Evolutionary conservation across 2,797 vertebrate genomes (phyloP).

Genomic region (Oryzias dopingdopingensis): DNA sequence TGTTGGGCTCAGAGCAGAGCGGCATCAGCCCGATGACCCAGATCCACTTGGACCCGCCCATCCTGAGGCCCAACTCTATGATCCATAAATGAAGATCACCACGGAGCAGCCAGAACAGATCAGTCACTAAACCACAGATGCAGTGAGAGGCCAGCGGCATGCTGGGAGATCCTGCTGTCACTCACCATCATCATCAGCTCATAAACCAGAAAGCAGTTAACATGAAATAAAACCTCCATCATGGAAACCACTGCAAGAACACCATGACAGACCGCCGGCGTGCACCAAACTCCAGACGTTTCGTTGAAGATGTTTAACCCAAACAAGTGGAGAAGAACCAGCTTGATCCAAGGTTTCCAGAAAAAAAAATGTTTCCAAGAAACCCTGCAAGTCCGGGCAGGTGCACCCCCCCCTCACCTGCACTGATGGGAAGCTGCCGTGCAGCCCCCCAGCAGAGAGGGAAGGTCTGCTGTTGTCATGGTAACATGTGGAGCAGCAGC

Average conservation of each 20-base stretch:
- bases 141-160: constrained; percentile 6
- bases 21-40: not conserved
- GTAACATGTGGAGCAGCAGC: constrained; percentile 1
- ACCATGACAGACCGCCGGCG: no score
- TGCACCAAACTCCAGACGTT: no score
- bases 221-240: no score
- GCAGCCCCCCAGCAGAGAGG: not conserved
- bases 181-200: no score
- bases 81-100: constrained; percentile 70
- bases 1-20: constrained; percentile 1
- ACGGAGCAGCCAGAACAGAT: constrained; percentile 36
- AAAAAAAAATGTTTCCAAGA: no score
- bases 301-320: no score
- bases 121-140: constrained; percentile 1
- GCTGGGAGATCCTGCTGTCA: not conserved
- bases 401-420: no score
- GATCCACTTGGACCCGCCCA: constrained; percentile 7
- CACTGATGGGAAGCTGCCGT: not conserved
- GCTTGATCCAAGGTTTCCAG: no score
- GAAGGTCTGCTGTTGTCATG: constrained; percentile 1
- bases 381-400: no score
- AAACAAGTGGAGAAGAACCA: no score
- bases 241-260: no score
- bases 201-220: no score
- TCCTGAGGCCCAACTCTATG: constrained; percentile 33